These are phyloP conservation scores for Meteorus cinctellus DNA, from an alignment of 2,888 invertebrate species.

Conservation along the genomic window DNA sequence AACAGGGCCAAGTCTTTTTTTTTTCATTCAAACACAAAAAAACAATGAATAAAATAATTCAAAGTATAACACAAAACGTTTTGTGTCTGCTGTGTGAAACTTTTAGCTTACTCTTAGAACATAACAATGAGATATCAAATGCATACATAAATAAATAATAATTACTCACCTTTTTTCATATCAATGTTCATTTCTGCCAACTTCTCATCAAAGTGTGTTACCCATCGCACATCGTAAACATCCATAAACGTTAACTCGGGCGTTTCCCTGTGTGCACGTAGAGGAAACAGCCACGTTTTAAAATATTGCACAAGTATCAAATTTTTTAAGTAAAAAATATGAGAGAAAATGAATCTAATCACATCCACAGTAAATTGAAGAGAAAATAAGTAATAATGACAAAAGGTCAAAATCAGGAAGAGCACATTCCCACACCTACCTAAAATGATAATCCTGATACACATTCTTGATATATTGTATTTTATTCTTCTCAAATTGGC, in stretches of 20 bases:
- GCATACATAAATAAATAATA: conserved; percentile 14
- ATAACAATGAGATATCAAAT: conserved; percentile 25
- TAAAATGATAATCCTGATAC: conserved; percentile 80
- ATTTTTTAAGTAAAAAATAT: background rate
- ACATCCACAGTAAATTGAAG: conserved; percentile 4
- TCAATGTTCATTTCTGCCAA: conserved; percentile 65
- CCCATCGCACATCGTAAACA: conserved; percentile 72
- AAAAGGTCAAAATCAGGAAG: background rate
- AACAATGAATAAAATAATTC: background rate
- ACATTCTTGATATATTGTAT: conserved; percentile 78
- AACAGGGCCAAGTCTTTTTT: conserved; percentile 37
- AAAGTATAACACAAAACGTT: background rate
- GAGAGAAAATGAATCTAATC: conserved; percentile 1
- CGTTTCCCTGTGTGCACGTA: conserved; percentile 71
- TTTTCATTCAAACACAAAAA: background rate
- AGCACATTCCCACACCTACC: conserved; percentile 66
- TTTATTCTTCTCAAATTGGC: conserved; percentile 81
- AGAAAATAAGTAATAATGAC: conserved; percentile 3
- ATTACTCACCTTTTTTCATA: conserved; percentile 69
- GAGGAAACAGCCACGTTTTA: conserved; percentile 61
- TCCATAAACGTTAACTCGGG: conserved; percentile 73
- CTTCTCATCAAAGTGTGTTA: conserved; percentile 71
- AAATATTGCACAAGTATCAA: conserved; percentile 37
- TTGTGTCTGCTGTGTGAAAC: too few species aligned
- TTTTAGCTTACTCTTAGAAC: background rate